These are phyloP conservation scores for Margaritifera margaritifera DNA, from an alignment of 2,888 invertebrate genomes.

Conservation along the genomic window DNA sequence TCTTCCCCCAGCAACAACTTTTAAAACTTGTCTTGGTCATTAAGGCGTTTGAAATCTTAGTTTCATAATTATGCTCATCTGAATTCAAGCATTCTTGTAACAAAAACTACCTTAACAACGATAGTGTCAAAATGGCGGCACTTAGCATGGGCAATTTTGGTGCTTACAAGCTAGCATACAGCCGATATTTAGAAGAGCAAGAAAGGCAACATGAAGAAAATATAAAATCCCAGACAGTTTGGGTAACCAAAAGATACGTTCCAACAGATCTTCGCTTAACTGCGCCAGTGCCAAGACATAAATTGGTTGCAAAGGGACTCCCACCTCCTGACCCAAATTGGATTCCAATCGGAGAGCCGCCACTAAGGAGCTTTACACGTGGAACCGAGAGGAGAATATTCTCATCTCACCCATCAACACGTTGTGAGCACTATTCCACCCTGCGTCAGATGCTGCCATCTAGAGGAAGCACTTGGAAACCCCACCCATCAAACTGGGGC, in stretches of 20 bases:
- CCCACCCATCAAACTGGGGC: constrained; percentile 64
- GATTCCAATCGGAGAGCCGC: constrained; percentile 51
- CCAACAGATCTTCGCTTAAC: constrained; percentile 63
- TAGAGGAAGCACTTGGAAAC: constrained; percentile 36
- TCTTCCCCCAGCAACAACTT: too few relatives aligned
- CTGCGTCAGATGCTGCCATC: constrained; percentile 68
- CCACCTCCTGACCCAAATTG: constrained; percentile 52
- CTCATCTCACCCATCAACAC: constrained; percentile 49
- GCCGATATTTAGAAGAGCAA: constrained; percentile 49
- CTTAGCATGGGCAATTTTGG: constrained; percentile 60
- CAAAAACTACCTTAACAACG: constrained; percentile 25
- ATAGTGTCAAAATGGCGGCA: constrained; percentile 55
- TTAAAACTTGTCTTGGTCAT: too few relatives aligned
- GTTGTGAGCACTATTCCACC: constrained; percentile 68
- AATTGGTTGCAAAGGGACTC: constrained; percentile 50
- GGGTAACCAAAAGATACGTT: constrained; percentile 66
- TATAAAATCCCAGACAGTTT: constrained; percentile 54
- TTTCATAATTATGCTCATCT: too few relatives aligned
- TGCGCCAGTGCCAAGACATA: constrained; percentile 67
- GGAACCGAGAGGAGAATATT: constrained; percentile 35
- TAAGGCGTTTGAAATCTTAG: too few relatives aligned
- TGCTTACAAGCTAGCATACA: constrained; percentile 57
- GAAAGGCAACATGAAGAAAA: constrained; percentile 27
- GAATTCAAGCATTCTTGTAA: too few relatives aligned
- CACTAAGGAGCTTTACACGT: constrained; percentile 49